Conservation (phyloP, 2,113 vertebrate genomes). For the Xenotilapia longispinis region DNA sequence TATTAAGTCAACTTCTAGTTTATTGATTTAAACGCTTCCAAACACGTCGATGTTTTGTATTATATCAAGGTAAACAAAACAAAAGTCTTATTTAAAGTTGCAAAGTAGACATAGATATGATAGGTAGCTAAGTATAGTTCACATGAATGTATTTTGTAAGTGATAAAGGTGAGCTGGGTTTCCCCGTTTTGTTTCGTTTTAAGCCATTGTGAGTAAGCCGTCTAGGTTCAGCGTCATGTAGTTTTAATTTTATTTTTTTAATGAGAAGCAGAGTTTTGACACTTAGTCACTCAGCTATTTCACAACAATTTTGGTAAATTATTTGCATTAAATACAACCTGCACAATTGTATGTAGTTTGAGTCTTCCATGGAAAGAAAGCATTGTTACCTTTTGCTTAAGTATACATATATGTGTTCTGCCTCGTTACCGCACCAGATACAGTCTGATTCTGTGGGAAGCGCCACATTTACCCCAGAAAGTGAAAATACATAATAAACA, state of each 20-base stretch:
- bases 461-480: rapidly evolving
- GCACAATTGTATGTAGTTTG: not conserved
- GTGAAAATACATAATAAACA: not conserved
- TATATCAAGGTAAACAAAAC: not conserved
- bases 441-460: not conserved
- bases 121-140: not conserved
- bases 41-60: not conserved
- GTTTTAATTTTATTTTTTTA: not conserved
- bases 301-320: not conserved
- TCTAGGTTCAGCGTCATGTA: not conserved
- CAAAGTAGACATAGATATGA: not conserved
- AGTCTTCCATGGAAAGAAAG: not conserved
- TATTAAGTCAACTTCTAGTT: not conserved
- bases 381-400: not conserved
- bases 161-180: not conserved
- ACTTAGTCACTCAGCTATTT: not conserved
- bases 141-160: not conserved
- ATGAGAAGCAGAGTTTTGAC: not conserved
- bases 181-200: not conserved
- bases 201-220: not conserved
- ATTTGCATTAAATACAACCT: not conserved
- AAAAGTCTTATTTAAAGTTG: not conserved
- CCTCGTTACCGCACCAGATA: not conserved
- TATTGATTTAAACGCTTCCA: not conserved
- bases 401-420: not conserved